Conservation (phyloP, 2,797 vertebrate genomes). For the Eremophila alpestris region DNA sequence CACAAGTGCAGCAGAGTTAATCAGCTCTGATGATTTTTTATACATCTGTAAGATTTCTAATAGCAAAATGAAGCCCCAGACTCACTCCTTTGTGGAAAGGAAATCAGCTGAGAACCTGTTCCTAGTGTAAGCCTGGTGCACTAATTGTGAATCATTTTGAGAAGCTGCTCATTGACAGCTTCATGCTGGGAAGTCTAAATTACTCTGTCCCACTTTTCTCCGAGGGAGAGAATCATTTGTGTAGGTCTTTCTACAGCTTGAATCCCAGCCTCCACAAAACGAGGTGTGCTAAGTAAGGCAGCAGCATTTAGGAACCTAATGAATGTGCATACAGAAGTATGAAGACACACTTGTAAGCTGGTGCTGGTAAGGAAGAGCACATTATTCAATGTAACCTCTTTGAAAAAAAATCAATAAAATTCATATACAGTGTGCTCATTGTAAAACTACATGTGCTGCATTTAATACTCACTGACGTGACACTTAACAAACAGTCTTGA, state of each 20-base stretch:
- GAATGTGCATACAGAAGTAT: constrained; percentile 46
- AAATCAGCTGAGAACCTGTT: constrained; percentile 2
- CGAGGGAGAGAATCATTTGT: constrained; percentile 24
- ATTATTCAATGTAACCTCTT: constrained; percentile 66
- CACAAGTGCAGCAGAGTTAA: neutral
- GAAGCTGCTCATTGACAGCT: constrained; percentile 24
- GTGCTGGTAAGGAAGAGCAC: constrained; percentile 34
- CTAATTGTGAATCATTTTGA: constrained; percentile 56
- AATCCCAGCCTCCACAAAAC: constrained; percentile 34
- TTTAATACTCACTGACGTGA: constrained; percentile 73
- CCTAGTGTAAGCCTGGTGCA: neutral
- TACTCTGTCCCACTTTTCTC: constrained; percentile 30
- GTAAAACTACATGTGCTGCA: constrained; percentile 71
- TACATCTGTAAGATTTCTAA: neutral
- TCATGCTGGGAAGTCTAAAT: constrained; percentile 47
- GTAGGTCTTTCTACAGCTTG: constrained; percentile 34
- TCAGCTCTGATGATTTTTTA: neutral
- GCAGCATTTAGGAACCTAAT: constrained; percentile 42
- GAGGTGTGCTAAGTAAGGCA: constrained; percentile 29
- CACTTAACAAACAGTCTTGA: constrained; percentile 77
- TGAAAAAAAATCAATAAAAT: constrained; percentile 75
- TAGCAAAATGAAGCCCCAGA: neutral
- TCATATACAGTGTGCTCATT: constrained; percentile 69
- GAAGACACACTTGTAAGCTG: constrained; percentile 50
- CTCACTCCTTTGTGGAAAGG: neutral